A percentile compares a stretch with the other conserved stretches of the same genome.
Conservation (phyloP, 2,113 vertebrate species). For the Tetraodon nigroviridis region DNA sequence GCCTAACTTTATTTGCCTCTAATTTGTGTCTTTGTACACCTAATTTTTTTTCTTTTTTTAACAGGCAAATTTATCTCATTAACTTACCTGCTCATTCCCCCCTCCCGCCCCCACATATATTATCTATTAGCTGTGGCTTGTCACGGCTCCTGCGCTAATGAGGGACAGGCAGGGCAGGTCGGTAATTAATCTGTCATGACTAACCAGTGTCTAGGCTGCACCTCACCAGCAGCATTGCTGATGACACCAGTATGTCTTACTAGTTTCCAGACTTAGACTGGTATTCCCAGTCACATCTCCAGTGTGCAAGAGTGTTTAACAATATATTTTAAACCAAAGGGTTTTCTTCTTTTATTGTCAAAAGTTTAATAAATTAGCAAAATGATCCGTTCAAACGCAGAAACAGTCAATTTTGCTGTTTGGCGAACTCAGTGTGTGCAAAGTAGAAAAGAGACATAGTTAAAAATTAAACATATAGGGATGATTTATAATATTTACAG, state of each 20-base stretch:
- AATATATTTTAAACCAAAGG: too few species aligned
- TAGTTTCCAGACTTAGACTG: conserved; percentile 10
- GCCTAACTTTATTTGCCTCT: neutral
- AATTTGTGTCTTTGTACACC: conserved; percentile 4
- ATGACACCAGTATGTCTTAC: conserved; percentile 26
- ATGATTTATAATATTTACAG: too few species aligned
- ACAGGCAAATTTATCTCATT: conserved; percentile 32
- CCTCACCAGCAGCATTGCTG: conserved; percentile 27
- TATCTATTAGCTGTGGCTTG: conserved; percentile 66
- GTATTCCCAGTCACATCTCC: conserved; percentile 17
- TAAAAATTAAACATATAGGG: too few species aligned
- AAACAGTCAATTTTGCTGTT: too few species aligned
- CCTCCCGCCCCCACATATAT: conserved; percentile 35
- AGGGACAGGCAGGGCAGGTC: conserved; percentile 62
- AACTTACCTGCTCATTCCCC: conserved; percentile 3
- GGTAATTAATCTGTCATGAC: conserved; percentile 64
- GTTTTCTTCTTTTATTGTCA: too few species aligned
- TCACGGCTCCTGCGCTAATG: conserved; percentile 58
- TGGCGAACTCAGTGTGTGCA: too few species aligned
- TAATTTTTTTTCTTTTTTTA: conserved; percentile 17
- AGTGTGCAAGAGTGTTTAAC: too few species aligned
- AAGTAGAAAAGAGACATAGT: too few species aligned
- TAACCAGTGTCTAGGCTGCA: conserved; percentile 58
- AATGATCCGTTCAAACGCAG: too few species aligned
- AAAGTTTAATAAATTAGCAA: too few species aligned